These are phyloP conservation scores for Epizoanthus stellaris DNA, from an alignment of 92 coral and sea anemone species.

Conservation along the genomic window DNA sequence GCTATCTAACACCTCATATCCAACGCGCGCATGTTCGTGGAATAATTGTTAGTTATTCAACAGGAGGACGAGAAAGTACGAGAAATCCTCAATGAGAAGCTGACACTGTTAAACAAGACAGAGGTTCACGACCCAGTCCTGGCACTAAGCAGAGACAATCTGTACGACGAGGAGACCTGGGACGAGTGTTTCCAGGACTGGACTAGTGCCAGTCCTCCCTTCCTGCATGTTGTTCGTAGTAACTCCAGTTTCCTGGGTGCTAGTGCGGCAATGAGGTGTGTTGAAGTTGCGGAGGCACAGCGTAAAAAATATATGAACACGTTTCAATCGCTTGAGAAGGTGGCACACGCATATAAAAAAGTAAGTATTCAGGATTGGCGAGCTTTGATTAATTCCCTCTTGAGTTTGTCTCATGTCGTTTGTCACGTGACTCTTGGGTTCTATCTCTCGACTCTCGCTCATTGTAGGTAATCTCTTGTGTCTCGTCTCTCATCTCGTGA, in stretches of 20 bases:
- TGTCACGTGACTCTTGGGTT: not conserved
- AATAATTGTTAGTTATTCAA: not conserved
- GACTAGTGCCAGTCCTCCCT: slow-evolving; percentile 74
- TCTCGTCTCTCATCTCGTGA: too few relatives aligned
- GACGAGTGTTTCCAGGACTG: slow-evolving; percentile 83
- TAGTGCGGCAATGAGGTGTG: slow-evolving; percentile 85
- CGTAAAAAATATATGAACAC: slow-evolving; percentile 83
- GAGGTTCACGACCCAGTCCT: slow-evolving; percentile 82
- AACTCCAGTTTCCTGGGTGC: slow-evolving; percentile 93
- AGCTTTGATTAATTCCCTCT: not conserved
- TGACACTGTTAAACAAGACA: slow-evolving; percentile 68
- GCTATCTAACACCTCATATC: too few relatives aligned
- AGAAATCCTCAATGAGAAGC: slow-evolving; percentile 78
- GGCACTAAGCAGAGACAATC: slow-evolving; percentile 92
- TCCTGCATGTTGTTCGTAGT: slow-evolving; percentile 78
- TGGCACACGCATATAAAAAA: slow-evolving; percentile 86
- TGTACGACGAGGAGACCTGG: slow-evolving; percentile 90
- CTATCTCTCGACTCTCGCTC: not conserved
- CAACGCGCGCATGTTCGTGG: too few relatives aligned
- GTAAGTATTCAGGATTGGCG: slow-evolving; percentile 43
- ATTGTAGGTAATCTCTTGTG: too few relatives aligned
- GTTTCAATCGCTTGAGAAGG: slow-evolving; percentile 80
- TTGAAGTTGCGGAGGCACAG: slow-evolving; percentile 84
- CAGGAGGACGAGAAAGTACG: slow-evolving; percentile 92
- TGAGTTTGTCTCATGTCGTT: not conserved